A percentile compares a stretch with the other conserved stretches of the same genome.
phyloP scores from a whole-genome alignment of 2,797 vertebrate species.

The Prunella strophiata region DNA sequence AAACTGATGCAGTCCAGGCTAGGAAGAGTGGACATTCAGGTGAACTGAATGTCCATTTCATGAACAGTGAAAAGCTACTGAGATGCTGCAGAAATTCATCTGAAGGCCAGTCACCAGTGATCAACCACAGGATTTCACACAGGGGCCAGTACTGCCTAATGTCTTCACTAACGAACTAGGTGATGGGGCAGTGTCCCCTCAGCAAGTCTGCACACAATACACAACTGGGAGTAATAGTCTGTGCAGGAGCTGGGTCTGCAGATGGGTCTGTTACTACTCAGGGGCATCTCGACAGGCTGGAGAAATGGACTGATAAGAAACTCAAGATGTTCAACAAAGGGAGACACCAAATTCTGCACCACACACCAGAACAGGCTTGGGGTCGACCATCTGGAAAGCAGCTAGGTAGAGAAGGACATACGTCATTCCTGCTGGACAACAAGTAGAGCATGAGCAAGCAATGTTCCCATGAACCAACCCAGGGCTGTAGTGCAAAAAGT shows the following conservation, averaged over 20 bases:
- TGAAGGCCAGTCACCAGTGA: neutral
- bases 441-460: neutral
- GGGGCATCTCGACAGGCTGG: neutral
- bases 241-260: neutral
- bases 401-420: neutral
- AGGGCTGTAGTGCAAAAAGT: neutral
- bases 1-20: neutral
- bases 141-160: neutral
- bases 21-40: neutral
- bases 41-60: too few relatives aligned
- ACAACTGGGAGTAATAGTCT: neutral
- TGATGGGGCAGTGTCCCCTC: rapidly evolving
- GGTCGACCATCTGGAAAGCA: neutral
- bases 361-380: neutral
- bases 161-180: neutral
- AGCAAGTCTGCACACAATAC: neutral
- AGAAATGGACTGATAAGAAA: neutral
- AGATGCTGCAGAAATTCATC: neutral
- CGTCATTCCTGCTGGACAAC: neutral
- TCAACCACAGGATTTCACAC: neutral
- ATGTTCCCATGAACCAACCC: neutral
- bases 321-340: neutral
- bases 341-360: neutral
- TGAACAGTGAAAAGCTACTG: neutral
- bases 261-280: neutral